A percentile compares a stretch with the other conserved stretches of the same genome.
Evolutionary conservation across 2,113 vertebrate genomes (phyloP).

Genomic region (Naja naja): DNA sequence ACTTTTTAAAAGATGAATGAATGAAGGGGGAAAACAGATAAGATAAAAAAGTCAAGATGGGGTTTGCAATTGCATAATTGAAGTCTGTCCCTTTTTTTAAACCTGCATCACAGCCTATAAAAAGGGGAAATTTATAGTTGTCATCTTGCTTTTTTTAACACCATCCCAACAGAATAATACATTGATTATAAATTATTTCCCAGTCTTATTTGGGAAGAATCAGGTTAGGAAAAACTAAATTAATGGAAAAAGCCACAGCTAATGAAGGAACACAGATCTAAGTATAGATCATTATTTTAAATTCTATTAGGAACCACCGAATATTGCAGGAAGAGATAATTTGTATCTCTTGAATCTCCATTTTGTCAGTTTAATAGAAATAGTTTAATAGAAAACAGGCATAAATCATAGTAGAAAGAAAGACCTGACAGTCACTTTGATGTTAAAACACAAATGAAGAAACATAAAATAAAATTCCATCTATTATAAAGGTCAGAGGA

Average conservation of each 20-base stretch:
- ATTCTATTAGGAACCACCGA: background rate
- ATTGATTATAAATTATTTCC: background rate
- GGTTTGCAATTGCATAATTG: background rate
- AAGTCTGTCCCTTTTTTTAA: background rate
- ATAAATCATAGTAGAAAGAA: background rate
- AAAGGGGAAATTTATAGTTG: background rate
- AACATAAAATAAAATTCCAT: background rate
- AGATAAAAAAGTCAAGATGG: background rate
- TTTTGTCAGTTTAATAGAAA: background rate
- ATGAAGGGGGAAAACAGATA: background rate
- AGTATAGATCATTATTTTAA: background rate
- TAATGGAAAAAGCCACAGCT: background rate
- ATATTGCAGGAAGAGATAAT: background rate
- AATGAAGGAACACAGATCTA: background rate
- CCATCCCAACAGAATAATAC: background rate
- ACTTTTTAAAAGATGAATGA: background rate
- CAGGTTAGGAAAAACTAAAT: background rate
- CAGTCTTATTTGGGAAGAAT: background rate
- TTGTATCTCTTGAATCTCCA: background rate
- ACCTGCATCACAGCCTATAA: background rate
- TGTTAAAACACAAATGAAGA: background rate
- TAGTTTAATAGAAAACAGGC: too few species aligned
- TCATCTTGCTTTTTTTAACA: background rate
- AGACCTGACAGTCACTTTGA: background rate
- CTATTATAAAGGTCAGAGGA: background rate